phyloP scores from a whole-genome alignment of 2,888 invertebrate species.

The Erebia palarica region DNA sequence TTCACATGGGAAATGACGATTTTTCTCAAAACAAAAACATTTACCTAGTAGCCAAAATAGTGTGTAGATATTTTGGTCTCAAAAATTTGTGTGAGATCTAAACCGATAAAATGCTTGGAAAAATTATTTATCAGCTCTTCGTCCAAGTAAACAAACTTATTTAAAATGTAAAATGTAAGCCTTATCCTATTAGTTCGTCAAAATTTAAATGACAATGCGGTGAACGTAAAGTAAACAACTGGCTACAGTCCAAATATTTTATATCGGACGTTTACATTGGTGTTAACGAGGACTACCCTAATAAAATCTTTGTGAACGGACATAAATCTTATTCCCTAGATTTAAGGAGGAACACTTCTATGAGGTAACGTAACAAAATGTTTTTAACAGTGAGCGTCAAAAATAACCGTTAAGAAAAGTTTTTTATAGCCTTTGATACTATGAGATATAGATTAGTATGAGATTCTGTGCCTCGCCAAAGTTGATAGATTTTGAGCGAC shows the following conservation, averaged over 20 bases:
- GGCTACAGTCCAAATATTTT: slow-evolving; percentile 62
- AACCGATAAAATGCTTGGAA: not conserved
- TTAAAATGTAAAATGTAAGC: slow-evolving; percentile 27
- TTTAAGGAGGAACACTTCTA: slow-evolving; percentile 61
- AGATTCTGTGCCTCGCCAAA: too few species aligned
- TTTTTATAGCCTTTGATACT: not conserved
- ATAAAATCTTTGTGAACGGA: slow-evolving; percentile 72
- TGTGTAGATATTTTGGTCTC: too few species aligned
- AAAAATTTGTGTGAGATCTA: too few species aligned
- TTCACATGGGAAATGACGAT: too few species aligned
- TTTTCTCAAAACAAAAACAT: too few species aligned
- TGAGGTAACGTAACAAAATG: slow-evolving; percentile 69
- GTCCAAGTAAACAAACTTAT: slow-evolving; percentile 17
- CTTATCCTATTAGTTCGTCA: slow-evolving; percentile 56
- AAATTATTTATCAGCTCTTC: not conserved
- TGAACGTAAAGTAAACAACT: slow-evolving; percentile 62
- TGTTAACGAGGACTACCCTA: slow-evolving; percentile 76
- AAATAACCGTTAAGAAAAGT: slow-evolving; percentile 10
- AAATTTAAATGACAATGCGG: slow-evolving; percentile 71
- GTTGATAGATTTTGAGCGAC: too few species aligned
- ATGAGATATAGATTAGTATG: too few species aligned
- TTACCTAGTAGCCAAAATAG: too few species aligned
- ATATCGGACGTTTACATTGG: slow-evolving; percentile 72
- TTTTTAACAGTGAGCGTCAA: not conserved
- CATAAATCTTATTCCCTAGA: slow-evolving; percentile 67